Conservation (phyloP, 1,140 invertebrate genomes). For the Protaetia brevitarsis region DNA sequence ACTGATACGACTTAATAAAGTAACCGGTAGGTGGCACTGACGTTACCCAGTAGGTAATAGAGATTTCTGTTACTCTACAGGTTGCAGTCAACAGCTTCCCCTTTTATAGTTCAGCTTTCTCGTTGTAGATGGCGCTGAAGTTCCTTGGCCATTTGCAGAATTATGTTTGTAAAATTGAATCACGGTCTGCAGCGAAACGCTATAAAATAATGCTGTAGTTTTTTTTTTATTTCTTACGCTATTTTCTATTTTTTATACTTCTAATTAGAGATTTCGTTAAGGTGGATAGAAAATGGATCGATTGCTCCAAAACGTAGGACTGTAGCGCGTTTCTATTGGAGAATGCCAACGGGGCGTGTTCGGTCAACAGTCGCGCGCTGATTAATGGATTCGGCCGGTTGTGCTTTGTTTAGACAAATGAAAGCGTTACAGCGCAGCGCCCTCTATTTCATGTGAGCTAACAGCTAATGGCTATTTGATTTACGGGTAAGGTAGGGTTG, state of each 20-base stretch:
- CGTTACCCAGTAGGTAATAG: neutral
- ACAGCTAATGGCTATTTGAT: slow-evolving; percentile 33
- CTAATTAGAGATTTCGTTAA: too few species aligned
- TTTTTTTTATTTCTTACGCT: neutral
- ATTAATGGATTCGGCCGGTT: slow-evolving; percentile 33
- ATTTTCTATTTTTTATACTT: too few species aligned
- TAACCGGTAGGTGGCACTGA: too few species aligned
- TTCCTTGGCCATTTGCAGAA: too few species aligned
- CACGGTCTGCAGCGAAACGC: too few species aligned
- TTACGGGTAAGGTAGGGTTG: slow-evolving; percentile 17
- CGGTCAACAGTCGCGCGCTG: slow-evolving; percentile 34
- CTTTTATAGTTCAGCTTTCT: neutral
- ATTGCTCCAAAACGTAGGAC: slow-evolving; percentile 21
- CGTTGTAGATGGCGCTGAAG: neutral
- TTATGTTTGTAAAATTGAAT: too few species aligned
- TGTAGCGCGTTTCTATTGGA: slow-evolving; percentile 26
- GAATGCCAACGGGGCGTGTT: slow-evolving; percentile 22
- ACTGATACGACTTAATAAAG: neutral
- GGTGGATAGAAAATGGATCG: slow-evolving; percentile 18
- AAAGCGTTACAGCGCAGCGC: slow-evolving; percentile 27
- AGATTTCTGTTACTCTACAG: neutral
- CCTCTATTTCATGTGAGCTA: slow-evolving; percentile 20
- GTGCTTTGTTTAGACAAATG: slow-evolving; percentile 36
- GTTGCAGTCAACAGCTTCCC: neutral
- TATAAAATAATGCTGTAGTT: neutral